Percentiles rank a stretch among this genome's conserved stretches.
phyloP scores from a whole-genome alignment of 2,888 invertebrate species.

The Vannuccia rotundouncinata region DNA sequence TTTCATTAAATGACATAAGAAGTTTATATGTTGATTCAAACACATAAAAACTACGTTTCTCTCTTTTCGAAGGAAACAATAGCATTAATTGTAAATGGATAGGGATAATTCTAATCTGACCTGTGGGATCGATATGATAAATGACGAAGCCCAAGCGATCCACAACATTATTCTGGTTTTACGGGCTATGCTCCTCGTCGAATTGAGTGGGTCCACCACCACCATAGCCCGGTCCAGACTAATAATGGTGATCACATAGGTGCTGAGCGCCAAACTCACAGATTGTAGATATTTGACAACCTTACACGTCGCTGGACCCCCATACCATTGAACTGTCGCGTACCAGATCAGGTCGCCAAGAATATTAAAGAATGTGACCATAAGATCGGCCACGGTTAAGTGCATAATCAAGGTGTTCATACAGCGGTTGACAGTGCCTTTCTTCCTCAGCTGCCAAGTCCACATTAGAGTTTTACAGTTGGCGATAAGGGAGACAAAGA shows the following conservation, averaged over 20 bases:
- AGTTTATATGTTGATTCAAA: no score
- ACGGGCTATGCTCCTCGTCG: constrained; percentile 61
- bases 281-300: constrained; percentile 71
- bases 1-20: no score
- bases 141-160: constrained; percentile 68
- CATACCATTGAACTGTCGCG: constrained; percentile 72
- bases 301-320: constrained; percentile 71
- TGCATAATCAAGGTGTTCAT: constrained; percentile 64
- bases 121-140: constrained; percentile 73
- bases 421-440: neutral
- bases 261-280: constrained; percentile 70
- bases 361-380: constrained; percentile 74
- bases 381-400: constrained; percentile 72
- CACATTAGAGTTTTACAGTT: constrained; percentile 5
- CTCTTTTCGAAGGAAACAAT: no score
- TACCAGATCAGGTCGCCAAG: constrained; percentile 75
- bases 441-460: neutral
- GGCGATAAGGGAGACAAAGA: constrained; percentile 12
- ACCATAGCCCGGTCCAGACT: constrained; percentile 72
- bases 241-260: constrained; percentile 73
- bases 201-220: constrained; percentile 67
- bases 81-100: no score
- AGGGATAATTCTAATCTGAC: constrained; percentile 64
- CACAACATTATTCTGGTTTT: constrained; percentile 59
- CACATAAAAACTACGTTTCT: no score